Conservation (phyloP, 1,140 invertebrate species). For the Drosophila sucinea region DNA sequence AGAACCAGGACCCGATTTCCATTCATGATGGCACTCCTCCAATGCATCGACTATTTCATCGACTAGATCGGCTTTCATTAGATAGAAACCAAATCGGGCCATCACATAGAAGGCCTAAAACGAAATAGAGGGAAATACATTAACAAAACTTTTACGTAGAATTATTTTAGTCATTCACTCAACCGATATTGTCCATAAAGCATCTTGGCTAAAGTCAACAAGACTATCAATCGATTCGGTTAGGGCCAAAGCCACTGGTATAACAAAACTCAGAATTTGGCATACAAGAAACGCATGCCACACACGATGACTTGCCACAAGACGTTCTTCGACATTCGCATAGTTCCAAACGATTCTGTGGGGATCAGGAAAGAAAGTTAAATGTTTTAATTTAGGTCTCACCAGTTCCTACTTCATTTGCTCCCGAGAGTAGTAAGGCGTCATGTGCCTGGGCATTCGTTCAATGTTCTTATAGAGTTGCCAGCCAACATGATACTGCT, state of each 20-base stretch:
- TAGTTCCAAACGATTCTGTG: conserved; percentile 34
- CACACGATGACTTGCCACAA: neutral
- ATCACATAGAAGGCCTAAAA: conserved; percentile 27
- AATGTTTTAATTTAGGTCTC: too few relatives aligned
- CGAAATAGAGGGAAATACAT: neutral
- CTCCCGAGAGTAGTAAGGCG: conserved; percentile 28
- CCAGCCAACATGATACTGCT: conserved; percentile 17
- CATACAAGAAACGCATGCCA: conserved; percentile 30
- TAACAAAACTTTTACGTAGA: neutral
- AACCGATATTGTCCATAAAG: conserved; percentile 34
- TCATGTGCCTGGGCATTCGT: conserved; percentile 24
- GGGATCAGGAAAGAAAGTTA: too few relatives aligned
- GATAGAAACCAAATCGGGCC: conserved; percentile 14
- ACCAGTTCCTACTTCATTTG: conserved; percentile 20
- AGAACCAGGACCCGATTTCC: neutral
- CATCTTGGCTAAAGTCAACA: conserved; percentile 44
- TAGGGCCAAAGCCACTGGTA: neutral
- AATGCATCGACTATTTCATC: conserved; percentile 39
- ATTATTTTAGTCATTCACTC: neutral
- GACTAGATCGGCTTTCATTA: conserved; percentile 20
- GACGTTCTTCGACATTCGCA: conserved; percentile 32
- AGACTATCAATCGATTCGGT: conserved; percentile 24
- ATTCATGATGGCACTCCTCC: conserved; percentile 19
- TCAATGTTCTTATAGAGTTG: neutral
- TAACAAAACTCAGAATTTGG: neutral